Evolutionary conservation across 2,113 vertebrate genomes (phyloP).

Genomic region (Diglossa brunneiventris): DNA sequence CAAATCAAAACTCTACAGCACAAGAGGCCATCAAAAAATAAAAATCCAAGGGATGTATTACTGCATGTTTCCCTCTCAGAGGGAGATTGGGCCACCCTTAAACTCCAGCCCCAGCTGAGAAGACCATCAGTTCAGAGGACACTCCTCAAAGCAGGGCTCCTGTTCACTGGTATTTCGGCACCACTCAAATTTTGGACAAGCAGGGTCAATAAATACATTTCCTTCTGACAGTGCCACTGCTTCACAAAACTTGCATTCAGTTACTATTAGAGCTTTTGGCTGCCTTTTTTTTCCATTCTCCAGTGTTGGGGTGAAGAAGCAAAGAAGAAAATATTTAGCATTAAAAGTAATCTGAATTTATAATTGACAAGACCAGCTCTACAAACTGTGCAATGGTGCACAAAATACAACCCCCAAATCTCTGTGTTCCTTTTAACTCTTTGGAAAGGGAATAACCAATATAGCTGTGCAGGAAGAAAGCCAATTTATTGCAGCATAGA

Average conservation of each 20-base stretch:
- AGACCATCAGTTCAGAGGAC: neutral
- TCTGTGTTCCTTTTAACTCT: neutral
- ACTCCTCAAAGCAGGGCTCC: neutral
- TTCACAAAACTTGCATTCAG: neutral
- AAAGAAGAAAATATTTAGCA: neutral
- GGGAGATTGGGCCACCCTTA: neutral
- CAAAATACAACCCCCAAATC: neutral
- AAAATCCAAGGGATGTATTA: neutral
- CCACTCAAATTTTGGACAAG: neutral
- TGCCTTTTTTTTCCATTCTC: neutral
- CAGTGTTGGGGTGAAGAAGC: neutral
- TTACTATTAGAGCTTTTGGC: neutral
- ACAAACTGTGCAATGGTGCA: neutral
- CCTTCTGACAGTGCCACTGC: neutral
- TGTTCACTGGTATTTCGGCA: neutral
- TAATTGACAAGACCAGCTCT: neutral
- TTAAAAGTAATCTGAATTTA: neutral
- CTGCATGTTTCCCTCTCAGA: neutral
- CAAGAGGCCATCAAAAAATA: neutral
- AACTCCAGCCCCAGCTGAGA: neutral
- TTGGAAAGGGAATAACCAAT: slow-evolving; percentile 3
- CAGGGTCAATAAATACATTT: neutral
- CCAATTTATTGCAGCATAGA: slow-evolving; percentile 20
- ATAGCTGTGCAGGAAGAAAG: neutral
- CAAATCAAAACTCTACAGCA: neutral